Percentiles rank a stretch among this genome's conserved stretches.
Conservation (phyloP, 2,113 vertebrate species). For the Seriola dumerili region DNA sequence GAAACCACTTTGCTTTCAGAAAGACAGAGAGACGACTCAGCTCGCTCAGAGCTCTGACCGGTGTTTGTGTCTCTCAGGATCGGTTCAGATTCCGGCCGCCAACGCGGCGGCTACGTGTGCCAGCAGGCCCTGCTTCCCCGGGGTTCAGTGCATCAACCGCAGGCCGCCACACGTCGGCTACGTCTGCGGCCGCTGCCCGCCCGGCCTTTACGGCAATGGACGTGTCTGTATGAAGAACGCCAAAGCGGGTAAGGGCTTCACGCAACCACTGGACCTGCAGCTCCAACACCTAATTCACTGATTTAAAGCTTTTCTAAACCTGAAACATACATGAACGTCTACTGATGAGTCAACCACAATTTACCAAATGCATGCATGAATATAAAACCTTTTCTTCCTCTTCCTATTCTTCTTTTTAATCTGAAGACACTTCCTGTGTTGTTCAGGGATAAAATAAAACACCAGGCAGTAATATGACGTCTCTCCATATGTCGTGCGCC, state of each 20-base stretch:
- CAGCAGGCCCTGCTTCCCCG: conserved; percentile 85
- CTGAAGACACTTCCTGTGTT: neutral
- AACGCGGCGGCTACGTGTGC: conserved; percentile 75
- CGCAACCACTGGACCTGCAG: too few species aligned
- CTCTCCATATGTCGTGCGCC: neutral
- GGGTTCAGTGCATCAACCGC: conserved; percentile 83
- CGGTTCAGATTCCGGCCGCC: neutral
- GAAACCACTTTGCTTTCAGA: too few species aligned
- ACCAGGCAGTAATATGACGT: neutral
- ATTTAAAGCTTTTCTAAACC: too few species aligned
- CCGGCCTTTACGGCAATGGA: conserved; percentile 82
- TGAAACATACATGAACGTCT: too few species aligned
- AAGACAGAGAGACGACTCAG: neutral
- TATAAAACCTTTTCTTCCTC: too few species aligned
- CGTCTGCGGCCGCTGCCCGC: conserved; percentile 85
- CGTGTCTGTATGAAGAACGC: conserved; percentile 78
- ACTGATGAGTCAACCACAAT: too few species aligned
- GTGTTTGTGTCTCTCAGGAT: conserved; percentile 19
- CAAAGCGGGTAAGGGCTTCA: conserved; percentile 60
- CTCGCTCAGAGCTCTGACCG: neutral
- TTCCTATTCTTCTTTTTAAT: too few species aligned
- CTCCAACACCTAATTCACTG: too few species aligned
- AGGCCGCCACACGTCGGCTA: conserved; percentile 81
- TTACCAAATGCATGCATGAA: too few species aligned
- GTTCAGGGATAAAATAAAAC: too few species aligned